Evolutionary conservation across 2,888 invertebrate species (phyloP).

Genomic region (Cantharis flavilabris): DNA sequence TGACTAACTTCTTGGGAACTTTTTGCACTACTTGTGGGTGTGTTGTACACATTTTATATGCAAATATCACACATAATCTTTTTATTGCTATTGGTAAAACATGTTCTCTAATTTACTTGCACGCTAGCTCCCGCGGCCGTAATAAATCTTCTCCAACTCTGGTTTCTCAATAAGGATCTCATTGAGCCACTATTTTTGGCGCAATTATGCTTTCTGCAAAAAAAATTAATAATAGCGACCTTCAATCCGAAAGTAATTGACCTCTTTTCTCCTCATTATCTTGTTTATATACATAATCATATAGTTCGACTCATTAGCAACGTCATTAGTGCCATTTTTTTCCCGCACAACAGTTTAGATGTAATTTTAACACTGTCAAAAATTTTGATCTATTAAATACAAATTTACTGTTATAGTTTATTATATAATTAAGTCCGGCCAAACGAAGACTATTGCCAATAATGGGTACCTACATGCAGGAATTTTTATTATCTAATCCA

Average conservation of each 20-base stretch:
- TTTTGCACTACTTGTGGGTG: slow-evolving; percentile 21
- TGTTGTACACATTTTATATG: slow-evolving; percentile 32
- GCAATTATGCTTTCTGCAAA: slow-evolving; percentile 12
- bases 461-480: not conserved
- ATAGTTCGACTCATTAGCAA: not conserved
- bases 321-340: not conserved
- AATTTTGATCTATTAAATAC: not conserved
- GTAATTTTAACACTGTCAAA: not conserved
- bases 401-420: slow-evolving; percentile 2
- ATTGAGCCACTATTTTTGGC: slow-evolving; percentile 11
- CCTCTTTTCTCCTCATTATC: not conserved
- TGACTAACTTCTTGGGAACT: slow-evolving; percentile 14
- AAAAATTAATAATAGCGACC: slow-evolving; percentile 9
- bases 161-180: slow-evolving; percentile 33
- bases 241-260: slow-evolving; percentile 1
- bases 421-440: not conserved
- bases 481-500: not conserved
- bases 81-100: slow-evolving; percentile 27
- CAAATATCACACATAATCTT: slow-evolving; percentile 32
- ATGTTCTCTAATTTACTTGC: slow-evolving; percentile 28
- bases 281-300: not conserved
- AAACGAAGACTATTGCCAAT: not conserved
- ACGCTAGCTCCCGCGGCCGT: slow-evolving; percentile 24
- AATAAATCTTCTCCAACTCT: slow-evolving; percentile 29
- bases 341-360: not conserved